Conservation (phyloP, 2,113 vertebrate genomes). For the Mellivora capensis region DNA sequence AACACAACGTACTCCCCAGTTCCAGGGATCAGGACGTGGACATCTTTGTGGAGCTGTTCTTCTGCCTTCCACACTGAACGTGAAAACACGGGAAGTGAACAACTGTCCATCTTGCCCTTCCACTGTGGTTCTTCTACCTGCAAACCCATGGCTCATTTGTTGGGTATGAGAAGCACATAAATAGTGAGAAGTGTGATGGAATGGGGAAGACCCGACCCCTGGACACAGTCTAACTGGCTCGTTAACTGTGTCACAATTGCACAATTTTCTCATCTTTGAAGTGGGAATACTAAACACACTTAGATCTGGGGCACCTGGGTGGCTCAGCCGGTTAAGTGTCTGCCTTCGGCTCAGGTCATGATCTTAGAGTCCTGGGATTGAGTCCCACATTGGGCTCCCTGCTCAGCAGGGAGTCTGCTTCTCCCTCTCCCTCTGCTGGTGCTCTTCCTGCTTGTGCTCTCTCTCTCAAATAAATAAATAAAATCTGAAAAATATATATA, state of each 20-base stretch:
- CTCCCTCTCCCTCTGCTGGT: background rate
- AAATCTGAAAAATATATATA: background rate
- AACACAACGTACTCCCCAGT: background rate
- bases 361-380: background rate
- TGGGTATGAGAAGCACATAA: background rate
- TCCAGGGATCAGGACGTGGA: background rate
- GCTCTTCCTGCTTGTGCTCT: background rate
- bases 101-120: background rate
- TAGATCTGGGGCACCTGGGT: background rate
- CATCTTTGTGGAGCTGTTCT: background rate
- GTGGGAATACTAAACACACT: background rate
- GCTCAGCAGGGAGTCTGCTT: background rate
- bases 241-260: background rate
- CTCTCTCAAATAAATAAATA: background rate
- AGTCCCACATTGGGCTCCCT: background rate
- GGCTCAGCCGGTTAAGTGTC: background rate
- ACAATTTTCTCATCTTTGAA: background rate
- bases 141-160: background rate
- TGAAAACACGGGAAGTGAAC: background rate
- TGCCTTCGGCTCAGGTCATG: background rate
- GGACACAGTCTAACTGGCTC: background rate
- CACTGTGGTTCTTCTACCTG: background rate
- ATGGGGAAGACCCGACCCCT: background rate
- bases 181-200: background rate
- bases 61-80: background rate